phyloP scores from a whole-genome alignment of 1,140 invertebrate species.

The Rhyacophila brunnea region DNA sequence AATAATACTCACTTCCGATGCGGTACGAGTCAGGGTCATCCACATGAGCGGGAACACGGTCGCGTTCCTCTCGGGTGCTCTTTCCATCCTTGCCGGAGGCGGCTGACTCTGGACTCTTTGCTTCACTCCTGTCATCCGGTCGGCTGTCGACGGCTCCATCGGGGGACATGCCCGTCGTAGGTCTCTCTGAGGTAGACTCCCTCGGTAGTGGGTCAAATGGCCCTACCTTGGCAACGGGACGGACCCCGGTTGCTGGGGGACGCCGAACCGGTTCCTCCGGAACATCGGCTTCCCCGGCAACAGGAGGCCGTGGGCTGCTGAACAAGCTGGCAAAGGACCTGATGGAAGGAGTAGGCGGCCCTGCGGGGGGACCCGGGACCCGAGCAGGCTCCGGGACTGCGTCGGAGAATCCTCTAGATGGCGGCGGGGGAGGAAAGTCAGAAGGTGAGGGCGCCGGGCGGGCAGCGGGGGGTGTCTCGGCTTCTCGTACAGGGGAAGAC shows the following conservation, averaged over 20 bases:
- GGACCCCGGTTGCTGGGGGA: conserved; percentile 11
- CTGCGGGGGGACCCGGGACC: conserved; percentile 38
- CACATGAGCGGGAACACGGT: conserved; percentile 43
- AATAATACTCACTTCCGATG: conserved; percentile 60
- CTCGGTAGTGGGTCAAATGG: conserved; percentile 53
- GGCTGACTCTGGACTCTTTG: conserved; percentile 11
- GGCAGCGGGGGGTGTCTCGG: conserved; percentile 40
- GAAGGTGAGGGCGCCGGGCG: conserved; percentile 50
- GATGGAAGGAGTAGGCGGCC: conserved; percentile 41
- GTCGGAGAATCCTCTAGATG: conserved; percentile 40
- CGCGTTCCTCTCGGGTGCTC: conserved; percentile 37
- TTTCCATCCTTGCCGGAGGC: conserved; percentile 36
- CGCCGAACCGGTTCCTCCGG: conserved; percentile 29
- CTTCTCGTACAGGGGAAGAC: conserved; percentile 39
- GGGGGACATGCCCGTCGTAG: conserved; percentile 1
- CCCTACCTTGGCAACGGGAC: conserved; percentile 57
- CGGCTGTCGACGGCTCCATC: too few relatives aligned
- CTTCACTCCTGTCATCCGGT: not conserved
- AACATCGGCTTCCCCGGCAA: conserved; percentile 32
- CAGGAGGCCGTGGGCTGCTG: conserved; percentile 1
- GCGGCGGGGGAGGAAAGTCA: conserved; percentile 52
- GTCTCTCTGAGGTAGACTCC: conserved; percentile 39
- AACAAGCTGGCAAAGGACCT: conserved; percentile 54
- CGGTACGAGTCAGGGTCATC: conserved; percentile 61
- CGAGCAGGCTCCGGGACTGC: conserved; percentile 38